A percentile compares a stretch with the other conserved stretches of the same genome.
Evolutionary conservation across 92 coral and sea anemone genomes (phyloP).

Genomic region (Metridium senile): DNA sequence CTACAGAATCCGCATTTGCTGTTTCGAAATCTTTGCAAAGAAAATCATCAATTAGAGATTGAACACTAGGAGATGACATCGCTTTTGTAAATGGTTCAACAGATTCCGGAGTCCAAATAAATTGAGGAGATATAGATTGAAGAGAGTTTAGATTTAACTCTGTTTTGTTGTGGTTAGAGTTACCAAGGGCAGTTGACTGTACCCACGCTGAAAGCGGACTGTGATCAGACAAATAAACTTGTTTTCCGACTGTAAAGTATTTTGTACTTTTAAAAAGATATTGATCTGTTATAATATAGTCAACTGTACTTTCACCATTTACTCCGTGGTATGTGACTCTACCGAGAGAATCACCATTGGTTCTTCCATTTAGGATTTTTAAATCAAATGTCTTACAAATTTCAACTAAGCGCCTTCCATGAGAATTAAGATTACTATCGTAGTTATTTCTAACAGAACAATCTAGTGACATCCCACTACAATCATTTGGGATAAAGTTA

Average conservation of each 20-base stretch:
- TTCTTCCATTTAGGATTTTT: slow-evolving; percentile 39
- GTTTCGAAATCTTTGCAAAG: slow-evolving; percentile 9
- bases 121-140: slow-evolving; percentile 32
- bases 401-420: slow-evolving; percentile 39
- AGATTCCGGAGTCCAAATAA: too few species aligned
- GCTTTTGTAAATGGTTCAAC: slow-evolving; percentile 33
- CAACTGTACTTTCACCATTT: slow-evolving; percentile 45
- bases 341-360: slow-evolving; percentile 40
- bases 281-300: slow-evolving; percentile 42
- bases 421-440: slow-evolving; percentile 32
- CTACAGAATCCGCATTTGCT: slow-evolving; percentile 17
- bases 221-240: slow-evolving; percentile 34
- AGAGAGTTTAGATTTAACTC: slow-evolving; percentile 20
- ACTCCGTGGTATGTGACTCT: slow-evolving; percentile 15
- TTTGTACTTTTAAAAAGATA: slow-evolving; percentile 19
- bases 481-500: slow-evolving; percentile 32
- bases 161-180: background rate
- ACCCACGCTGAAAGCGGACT: slow-evolving; percentile 31
- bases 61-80: slow-evolving; percentile 21
- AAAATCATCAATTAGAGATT: slow-evolving; percentile 27
- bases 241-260: slow-evolving; percentile 35
- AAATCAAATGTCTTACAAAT: slow-evolving; percentile 41
- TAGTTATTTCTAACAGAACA: slow-evolving; percentile 28
- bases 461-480: slow-evolving; percentile 11
- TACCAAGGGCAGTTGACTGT: slow-evolving; percentile 9